Evolutionary conservation across 2,888 invertebrate genomes (phyloP), one percentile per base, ranked within the genome.

Genomic region (Cephalotes varians): DNA sequence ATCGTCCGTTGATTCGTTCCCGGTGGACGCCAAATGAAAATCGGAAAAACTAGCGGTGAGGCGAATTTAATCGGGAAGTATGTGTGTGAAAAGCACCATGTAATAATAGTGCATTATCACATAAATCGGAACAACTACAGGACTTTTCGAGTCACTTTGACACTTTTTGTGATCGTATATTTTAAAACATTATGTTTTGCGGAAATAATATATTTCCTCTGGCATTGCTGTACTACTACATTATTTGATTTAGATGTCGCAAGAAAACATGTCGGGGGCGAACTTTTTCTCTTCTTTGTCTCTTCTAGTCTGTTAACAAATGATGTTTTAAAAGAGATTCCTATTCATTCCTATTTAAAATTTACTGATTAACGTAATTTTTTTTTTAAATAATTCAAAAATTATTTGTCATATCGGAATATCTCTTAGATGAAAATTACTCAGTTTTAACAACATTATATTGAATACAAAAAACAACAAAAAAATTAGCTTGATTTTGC

Each of bases 21-120:
- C 72, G 31, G 31, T 34, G 44, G 77, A 71, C 44, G 18, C 54
- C 44, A 71, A 56, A 44, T 40, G 71, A 77, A 56, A 77, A 71
- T 71, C 31, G 54, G 40, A 15, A 54, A 54, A 54, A 34, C 28
- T 37, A 40, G 4, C 40, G 44, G 6, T 21, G 71, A 56, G 37
- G 7, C 31, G 31, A 71, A 77, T 71, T 69, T 54, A 44, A 56
- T 56, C 31, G 56, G 34, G 40, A 54, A 54, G 51, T n/a, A 18
- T 18, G 6, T 9, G 72, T 56, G 37, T 18, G n/a, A 40, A 25
- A 74, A 25, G 25, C 21, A 4, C 7, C 21, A 18, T 31, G 21
- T 74, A 18, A 74, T 25, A 76, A 51, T 37, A 25, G 25, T 37
- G 21, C 37, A 67, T 76, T 67, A 40, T n/a, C 56, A 25, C 49